These are phyloP conservation scores for Cydia fagiglandana DNA, from an alignment of 1,140 invertebrate species.

Conservation along the genomic window DNA sequence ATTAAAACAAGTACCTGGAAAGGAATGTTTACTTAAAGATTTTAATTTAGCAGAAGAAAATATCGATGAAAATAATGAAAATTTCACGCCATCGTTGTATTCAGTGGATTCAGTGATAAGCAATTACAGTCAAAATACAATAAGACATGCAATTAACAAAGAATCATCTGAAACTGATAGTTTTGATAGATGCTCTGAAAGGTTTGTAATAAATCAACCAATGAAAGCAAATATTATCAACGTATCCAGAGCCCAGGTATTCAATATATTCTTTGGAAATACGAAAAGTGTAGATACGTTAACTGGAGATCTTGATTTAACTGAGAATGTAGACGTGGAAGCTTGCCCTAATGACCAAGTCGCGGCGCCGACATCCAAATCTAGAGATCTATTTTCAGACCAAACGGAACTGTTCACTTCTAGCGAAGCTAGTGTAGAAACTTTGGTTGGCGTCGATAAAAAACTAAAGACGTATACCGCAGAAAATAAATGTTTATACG, in stretches of 20 bases:
- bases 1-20: constrained; percentile 46
- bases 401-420: neutral
- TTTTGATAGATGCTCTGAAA: neutral
- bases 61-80: constrained; percentile 26
- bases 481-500: neutral
- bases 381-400: neutral
- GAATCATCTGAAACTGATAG: constrained; percentile 38
- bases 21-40: constrained; percentile 46
- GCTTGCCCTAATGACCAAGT: neutral
- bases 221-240: constrained; percentile 50
- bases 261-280: constrained; percentile 32
- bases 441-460: neutral
- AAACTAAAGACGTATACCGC: neutral
- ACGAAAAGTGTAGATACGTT: neutral
- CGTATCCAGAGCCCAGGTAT: constrained; percentile 49
- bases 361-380: neutral
- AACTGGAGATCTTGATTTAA: neutral
- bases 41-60: constrained; percentile 22
- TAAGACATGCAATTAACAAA: constrained; percentile 36
- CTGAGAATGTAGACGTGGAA: neutral
- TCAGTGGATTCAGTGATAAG: constrained; percentile 36
- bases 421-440: neutral
- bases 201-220: neutral
- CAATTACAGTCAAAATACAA: constrained; percentile 45
- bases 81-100: constrained; percentile 32